These are phyloP conservation scores for Lissonota sp. DNA, from an alignment of 2,888 invertebrate genomes.

Conservation along the genomic window DNA sequence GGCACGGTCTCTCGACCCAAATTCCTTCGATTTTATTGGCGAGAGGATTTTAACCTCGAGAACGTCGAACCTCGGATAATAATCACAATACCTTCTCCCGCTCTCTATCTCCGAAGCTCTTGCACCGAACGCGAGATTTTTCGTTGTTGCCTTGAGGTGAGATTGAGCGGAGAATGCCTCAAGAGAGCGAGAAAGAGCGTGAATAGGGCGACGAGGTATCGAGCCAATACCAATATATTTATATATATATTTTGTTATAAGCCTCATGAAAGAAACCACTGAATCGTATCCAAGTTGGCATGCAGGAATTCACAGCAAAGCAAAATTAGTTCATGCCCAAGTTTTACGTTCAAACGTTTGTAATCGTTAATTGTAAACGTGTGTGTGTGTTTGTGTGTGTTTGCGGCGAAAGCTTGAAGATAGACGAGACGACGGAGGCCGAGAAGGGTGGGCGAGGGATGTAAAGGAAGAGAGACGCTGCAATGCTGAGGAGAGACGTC, in stretches of 20 bases:
- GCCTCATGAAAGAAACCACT: constrained; percentile 7
- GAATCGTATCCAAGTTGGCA: constrained; percentile 38
- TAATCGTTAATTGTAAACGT: constrained; percentile 9
- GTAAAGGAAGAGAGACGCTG: constrained; percentile 31
- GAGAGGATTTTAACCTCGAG: constrained; percentile 35
- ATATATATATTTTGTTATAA: neutral
- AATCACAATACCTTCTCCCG: constrained; percentile 6
- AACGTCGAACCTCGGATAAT: neutral
- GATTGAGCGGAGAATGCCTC: constrained; percentile 36
- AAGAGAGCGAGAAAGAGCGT: constrained; percentile 17
- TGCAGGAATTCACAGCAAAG: constrained; percentile 59
- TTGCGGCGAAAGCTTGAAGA: constrained; percentile 26
- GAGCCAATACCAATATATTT: constrained; percentile 49
- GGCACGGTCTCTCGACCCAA: constrained; percentile 37
- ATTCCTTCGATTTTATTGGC: constrained; percentile 44
- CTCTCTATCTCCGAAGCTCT: neutral
- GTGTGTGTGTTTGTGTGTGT: neutral
- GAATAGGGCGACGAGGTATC: constrained; percentile 46
- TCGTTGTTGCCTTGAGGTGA: constrained; percentile 15
- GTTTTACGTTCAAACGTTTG: constrained; percentile 36
- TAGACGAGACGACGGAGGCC: constrained; percentile 30
- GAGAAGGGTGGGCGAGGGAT: neutral
- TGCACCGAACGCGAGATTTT: constrained; percentile 25
- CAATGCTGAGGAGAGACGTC: constrained; percentile 56
- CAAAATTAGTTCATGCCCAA: constrained; percentile 52